Base-by-base conservation (phyloP, 2,888 invertebrate genomes). In the Sericinus montela region DNA sequence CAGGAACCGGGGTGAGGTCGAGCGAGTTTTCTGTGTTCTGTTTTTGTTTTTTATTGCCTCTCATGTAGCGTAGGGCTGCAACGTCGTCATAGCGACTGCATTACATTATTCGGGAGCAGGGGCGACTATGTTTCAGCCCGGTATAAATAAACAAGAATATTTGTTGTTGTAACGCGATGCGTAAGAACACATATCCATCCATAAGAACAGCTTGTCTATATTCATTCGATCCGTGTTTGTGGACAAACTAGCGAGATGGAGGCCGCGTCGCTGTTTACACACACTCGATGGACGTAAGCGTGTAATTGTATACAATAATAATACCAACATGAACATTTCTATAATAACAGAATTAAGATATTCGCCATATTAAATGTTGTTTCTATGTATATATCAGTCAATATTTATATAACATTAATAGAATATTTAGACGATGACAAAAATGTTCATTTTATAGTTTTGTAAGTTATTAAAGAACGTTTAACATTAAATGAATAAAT, bases 161-260 rank as follows among this genome's bases (percentile, higher is more conserved):
- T 80, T 81, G 84, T 84, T 80, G 69, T 76, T 67, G 87, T 81
- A 88, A 88, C 77, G 73, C 74, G 80, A 88, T 76, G 75, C 66
- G 69, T 62, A 59, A 64, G 74, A 77, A 84, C 83, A 85, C 83
- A 85, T 69, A 75, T 67, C 74, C 80, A 79, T 79, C 78, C 72
- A 68, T 86, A 87, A n/a, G n/a, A n/a, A n/a, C n/a, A n/a, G n/a
- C n/a, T 75, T 80, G 79, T 79, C 78, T 72, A 68, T 86, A 87
- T 87, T 87, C 86, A 87, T 87, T 82, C 71, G 78, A 75, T 72
- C 69, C 71, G 58, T 87, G 80, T 87, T 86, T 87, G 79, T 75
- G 72, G 62, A 81, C 85, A 86, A 85, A 82, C 85, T 77, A 62
- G 58, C 75, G 77, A 74, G 80, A 82, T 80, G 84, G 82, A 79